Evolutionary conservation across 1,140 invertebrate species (phyloP).

Genomic region (Calephelis virginiensis): DNA sequence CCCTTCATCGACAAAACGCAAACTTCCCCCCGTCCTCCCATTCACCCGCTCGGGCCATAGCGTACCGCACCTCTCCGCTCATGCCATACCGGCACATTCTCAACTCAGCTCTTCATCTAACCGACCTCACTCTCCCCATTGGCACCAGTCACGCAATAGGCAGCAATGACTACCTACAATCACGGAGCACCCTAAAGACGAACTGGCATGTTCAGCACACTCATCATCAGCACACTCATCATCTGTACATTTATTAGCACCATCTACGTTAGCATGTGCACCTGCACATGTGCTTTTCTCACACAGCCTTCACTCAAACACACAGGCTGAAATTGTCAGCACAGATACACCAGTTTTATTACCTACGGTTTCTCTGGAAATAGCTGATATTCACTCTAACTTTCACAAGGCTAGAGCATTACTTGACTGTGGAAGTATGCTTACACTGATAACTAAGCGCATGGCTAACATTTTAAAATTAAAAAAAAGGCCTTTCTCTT

Average conservation of each 20-base stretch:
- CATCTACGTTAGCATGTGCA: not conserved
- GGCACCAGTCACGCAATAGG: not conserved
- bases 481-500: not conserved
- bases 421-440: not conserved
- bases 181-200: not conserved
- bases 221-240: conserved; percentile 1
- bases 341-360: conserved; percentile 8
- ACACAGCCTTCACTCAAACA: not conserved
- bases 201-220: conserved; percentile 6
- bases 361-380: conserved; percentile 2
- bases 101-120: not conserved
- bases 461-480: not conserved
- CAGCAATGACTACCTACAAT: not conserved
- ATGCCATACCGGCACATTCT: not conserved
- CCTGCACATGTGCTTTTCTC: not conserved
- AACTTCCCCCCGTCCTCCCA: not conserved
- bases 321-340: not conserved
- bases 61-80: not conserved
- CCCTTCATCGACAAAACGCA: not conserved
- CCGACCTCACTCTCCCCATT: not conserved
- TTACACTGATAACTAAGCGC: conserved; percentile 2
- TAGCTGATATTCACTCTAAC: not conserved
- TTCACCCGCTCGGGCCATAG: not conserved
- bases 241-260: not conserved
- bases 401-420: conserved; percentile 1